Evolutionary conservation across 2,888 invertebrate genomes (phyloP), one percentile per base, ranked within the genome.

Genomic region (Ophion costatus): DNA sequence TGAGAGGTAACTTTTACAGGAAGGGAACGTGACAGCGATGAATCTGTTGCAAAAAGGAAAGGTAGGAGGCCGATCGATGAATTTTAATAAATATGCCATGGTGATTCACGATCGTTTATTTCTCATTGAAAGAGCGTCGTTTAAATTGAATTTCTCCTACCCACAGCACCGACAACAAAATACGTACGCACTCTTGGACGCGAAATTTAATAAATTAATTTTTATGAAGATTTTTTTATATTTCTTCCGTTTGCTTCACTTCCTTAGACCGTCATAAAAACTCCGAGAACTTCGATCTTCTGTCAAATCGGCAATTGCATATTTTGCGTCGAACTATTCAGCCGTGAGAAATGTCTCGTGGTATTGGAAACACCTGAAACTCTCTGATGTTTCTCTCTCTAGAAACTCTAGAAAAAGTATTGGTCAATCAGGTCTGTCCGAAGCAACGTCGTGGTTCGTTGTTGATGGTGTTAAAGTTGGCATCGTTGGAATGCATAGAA

Each of bases 341-440:
- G n/a, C 59, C 71, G 71, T 82, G 82, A 75, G 64, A 83, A 66
- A 75, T 85, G 9, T 14, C 59, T 57, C 22, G n/a, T n/a, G 66
- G 6, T 42, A 84, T 66, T 56, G 66, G 66, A 70, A 74, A 82
- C 57, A 78, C 29, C 9, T 42, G 64, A 57, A 63, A 61, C 67
- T 63, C 69, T 79, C 70, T 45, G 57, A 67, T 64, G 78, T 82
- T 79, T 69, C 69, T 78, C 29, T 78, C 45, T 57, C 29, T 9
- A 29, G 29, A 29, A 4, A 4, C 4, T 66, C 17, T 61, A 57
- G 71, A 67, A 75, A 51, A 42, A 84, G 10, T 51, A 51, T 69
- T 10, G 0, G 17, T 51, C 51, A 14, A 51, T 17, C 51, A 51
- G 51, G 17, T 14, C 5, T 51, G 5, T 17, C 51, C 51, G 14